phyloP scores from a whole-genome alignment of 35 echinoderm and acorn worm genomes.

The Amphiura filiformis region DNA sequence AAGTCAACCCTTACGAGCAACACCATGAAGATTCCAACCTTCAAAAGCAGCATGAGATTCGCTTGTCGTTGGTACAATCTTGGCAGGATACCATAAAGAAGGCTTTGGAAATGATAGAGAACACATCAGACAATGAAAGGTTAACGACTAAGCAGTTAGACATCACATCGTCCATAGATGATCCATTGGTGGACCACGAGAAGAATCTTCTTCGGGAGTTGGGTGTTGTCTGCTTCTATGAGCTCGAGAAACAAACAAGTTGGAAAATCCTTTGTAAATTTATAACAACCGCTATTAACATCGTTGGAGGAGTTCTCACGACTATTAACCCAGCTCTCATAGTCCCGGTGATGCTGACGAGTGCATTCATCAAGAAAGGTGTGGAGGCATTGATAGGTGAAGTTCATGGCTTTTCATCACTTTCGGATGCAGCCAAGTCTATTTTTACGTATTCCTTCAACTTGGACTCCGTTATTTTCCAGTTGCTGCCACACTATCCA shows the following conservation, averaged over 20 bases:
- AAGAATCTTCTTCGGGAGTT: background rate
- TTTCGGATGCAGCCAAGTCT: background rate
- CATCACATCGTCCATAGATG: background rate
- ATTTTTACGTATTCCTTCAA: background rate
- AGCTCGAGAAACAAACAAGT: background rate
- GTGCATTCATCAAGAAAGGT: background rate
- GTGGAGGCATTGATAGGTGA: background rate
- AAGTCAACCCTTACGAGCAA: background rate
- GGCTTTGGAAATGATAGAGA: background rate
- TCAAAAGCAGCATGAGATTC: background rate
- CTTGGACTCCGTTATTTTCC: background rate
- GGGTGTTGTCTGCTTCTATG: background rate
- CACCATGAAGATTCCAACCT: background rate
- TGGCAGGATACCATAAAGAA: conserved; percentile 6
- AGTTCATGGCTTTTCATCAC: background rate
- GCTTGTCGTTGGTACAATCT: background rate
- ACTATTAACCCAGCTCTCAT: background rate
- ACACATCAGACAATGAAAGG: background rate
- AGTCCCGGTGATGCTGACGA: background rate
- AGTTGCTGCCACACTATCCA: background rate
- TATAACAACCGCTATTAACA: background rate
- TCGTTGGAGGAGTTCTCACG: background rate
- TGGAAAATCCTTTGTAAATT: background rate
- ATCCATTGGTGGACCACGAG: background rate
- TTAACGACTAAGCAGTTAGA: background rate